Conservation (phyloP, 2,888 invertebrate genomes). For the Erebia ligea region DNA sequence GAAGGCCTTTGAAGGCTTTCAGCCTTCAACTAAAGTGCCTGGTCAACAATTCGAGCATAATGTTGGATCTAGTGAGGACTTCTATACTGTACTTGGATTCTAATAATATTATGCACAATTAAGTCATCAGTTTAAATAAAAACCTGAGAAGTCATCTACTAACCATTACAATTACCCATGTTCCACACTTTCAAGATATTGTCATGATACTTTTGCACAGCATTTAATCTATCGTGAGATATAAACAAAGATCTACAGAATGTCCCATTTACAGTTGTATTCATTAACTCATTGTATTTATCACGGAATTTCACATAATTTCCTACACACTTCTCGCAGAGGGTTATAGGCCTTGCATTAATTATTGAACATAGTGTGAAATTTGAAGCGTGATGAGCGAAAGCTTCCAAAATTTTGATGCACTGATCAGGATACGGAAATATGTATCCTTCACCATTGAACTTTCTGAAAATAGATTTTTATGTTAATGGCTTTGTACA, state of each 20-base stretch:
- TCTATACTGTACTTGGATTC: too few species aligned
- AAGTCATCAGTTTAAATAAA: too few species aligned
- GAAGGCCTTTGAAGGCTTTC: too few species aligned
- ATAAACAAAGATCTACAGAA: conserved; percentile 83
- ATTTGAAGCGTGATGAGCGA: conserved; percentile 81
- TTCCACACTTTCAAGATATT: conserved; percentile 83
- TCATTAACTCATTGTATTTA: conserved; percentile 78
- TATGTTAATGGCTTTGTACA: not conserved
- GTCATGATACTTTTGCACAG: conserved; percentile 81
- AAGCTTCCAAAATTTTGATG: conserved; percentile 60
- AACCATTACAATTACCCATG: conserved; percentile 85
- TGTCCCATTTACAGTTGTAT: conserved; percentile 72
- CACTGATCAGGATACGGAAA: conserved; percentile 54
- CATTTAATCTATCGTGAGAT: conserved; percentile 85
- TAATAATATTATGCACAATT: too few species aligned
- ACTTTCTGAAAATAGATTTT: conserved; percentile 48
- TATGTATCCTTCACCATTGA: conserved; percentile 43
- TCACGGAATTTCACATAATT: conserved; percentile 76
- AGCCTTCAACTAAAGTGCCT: too few species aligned
- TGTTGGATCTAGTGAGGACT: too few species aligned
- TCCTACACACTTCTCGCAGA: conserved; percentile 84
- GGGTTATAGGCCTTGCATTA: conserved; percentile 83
- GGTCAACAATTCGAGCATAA: too few species aligned
- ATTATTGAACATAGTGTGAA: conserved; percentile 84
- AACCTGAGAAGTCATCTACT: conserved; percentile 38